Conservation (phyloP, 2,797 vertebrate species). For the Trichosurus vulpecula region DNA sequence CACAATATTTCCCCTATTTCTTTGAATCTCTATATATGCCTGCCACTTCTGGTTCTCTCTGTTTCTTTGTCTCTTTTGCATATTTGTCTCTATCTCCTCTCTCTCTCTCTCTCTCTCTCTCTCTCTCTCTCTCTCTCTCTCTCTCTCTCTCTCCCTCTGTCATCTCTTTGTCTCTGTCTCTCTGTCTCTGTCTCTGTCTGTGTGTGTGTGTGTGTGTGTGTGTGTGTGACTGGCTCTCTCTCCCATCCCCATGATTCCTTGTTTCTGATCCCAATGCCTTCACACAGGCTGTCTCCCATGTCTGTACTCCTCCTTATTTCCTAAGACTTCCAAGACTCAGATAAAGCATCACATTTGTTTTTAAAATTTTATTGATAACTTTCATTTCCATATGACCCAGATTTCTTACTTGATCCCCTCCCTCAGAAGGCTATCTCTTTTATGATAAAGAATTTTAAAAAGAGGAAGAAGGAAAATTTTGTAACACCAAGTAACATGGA, state of each 20-base stretch:
- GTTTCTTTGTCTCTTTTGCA: neutral
- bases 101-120: neutral
- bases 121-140: no score
- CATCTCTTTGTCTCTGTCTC: neutral
- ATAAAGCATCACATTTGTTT: neutral
- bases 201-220: no score
- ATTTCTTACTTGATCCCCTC: no score
- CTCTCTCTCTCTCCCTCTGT: no score
- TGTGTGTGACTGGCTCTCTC: no score
- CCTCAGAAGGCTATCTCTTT: neutral
- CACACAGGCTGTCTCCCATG: neutral
- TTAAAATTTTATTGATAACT: neutral
- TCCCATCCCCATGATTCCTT: no score
- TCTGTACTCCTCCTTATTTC: neutral
- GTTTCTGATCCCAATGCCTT: neutral
- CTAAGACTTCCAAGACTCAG: neutral
- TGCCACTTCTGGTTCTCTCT: neutral
- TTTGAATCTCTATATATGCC: neutral
- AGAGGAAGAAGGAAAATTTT: neutral
- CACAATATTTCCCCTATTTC: neutral
- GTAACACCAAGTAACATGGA: neutral
- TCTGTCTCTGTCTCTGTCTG: no score
- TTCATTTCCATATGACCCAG: no score
- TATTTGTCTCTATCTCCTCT: neutral
- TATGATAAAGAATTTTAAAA: neutral